phyloP scores from a whole-genome alignment of 2,888 invertebrate species.

The Aromia moschata region DNA sequence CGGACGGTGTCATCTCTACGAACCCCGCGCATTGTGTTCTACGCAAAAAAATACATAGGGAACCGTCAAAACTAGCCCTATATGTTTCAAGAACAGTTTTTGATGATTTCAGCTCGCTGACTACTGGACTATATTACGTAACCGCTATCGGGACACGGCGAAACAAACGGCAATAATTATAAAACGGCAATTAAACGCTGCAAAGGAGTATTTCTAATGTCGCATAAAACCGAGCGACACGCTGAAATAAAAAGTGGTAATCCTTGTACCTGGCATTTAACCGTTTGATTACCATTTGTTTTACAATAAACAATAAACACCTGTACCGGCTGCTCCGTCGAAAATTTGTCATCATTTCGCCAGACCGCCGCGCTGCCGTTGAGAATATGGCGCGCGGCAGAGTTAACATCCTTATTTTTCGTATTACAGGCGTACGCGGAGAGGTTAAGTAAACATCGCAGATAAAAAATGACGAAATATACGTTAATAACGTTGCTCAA shows the following conservation, averaged over 20 bases:
- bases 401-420: conserved; percentile 34
- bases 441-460: conserved; percentile 47
- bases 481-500: conserved; percentile 34
- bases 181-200: no score
- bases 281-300: conserved; percentile 28
- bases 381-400: not conserved
- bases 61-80: no score
- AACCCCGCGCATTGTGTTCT: no score
- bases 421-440: conserved; percentile 32
- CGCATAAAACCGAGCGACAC: not conserved
- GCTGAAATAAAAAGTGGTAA: conserved; percentile 24
- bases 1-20: no score
- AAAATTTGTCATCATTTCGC: conserved; percentile 10
- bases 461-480: conserved; percentile 48
- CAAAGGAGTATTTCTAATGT: not conserved
- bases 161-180: no score
- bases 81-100: no score
- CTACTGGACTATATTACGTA: no score
- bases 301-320: conserved; percentile 33
- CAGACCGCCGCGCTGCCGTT: conserved; percentile 3
- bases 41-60: no score
- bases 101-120: no score
- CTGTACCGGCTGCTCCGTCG: conserved; percentile 12
- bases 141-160: no score
- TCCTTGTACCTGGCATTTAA: conserved; percentile 41